These are phyloP conservation scores for Pedicia rivosa DNA, from an alignment of 2,888 invertebrate species.

Conservation along the genomic window DNA sequence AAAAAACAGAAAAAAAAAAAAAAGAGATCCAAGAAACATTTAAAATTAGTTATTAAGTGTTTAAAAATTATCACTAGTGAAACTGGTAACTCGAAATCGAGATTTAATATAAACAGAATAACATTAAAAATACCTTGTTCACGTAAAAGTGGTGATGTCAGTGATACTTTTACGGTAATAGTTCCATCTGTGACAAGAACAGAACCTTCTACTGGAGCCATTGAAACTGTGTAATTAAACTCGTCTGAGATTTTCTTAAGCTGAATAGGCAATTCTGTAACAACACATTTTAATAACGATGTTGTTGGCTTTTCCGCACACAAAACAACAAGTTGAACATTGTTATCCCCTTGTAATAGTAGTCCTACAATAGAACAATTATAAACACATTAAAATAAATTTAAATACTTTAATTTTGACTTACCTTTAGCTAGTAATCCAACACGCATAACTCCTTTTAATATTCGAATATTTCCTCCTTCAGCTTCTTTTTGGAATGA, in stretches of 20 bases:
- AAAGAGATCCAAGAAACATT: background rate
- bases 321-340: slow-evolving; percentile 83
- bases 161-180: slow-evolving; percentile 69
- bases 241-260: slow-evolving; percentile 56
- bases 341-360: slow-evolving; percentile 73
- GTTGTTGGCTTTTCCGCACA: slow-evolving; percentile 89
- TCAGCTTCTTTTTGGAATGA: slow-evolving; percentile 53
- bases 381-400: background rate
- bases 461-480: slow-evolving; percentile 46
- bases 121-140: slow-evolving; percentile 45
- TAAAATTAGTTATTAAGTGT: background rate
- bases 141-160: slow-evolving; percentile 87
- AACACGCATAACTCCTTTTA: slow-evolving; percentile 95
- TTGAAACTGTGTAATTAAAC: slow-evolving; percentile 66
- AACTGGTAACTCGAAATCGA: slow-evolving; percentile 18
- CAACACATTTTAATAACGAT: slow-evolving; percentile 73
- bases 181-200: slow-evolving; percentile 65
- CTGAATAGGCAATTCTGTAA: slow-evolving; percentile 66
- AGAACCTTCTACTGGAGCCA: slow-evolving; percentile 71
- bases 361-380: slow-evolving; percentile 40
- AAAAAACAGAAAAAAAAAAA: background rate
- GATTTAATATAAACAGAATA: slow-evolving; percentile 3
- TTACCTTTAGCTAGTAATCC: slow-evolving; percentile 65
- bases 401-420: no score
- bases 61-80: slow-evolving; percentile 8